Evolutionary conservation across 1,140 invertebrate species (phyloP).

Genomic region (Whitmania pigra): DNA sequence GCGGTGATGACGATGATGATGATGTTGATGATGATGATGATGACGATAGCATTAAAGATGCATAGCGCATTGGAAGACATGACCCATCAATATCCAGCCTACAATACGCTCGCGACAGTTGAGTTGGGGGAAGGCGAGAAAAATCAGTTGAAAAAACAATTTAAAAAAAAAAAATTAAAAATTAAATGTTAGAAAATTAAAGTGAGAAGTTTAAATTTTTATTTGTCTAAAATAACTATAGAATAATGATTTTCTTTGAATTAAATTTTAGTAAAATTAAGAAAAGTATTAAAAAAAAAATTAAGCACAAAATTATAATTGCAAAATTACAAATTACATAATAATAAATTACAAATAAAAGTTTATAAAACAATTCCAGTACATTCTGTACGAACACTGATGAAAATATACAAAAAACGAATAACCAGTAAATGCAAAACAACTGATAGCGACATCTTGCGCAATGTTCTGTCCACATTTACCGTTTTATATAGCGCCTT

Average conservation of each 20-base stretch:
- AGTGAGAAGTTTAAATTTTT: background rate
- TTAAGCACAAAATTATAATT: too few species aligned
- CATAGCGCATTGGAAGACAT: background rate
- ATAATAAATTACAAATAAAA: too few species aligned
- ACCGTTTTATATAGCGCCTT: too few species aligned
- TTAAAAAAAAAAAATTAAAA: background rate
- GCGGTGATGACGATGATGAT: background rate
- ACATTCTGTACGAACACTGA: too few species aligned
- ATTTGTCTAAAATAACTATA: background rate
- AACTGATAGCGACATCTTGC: too few species aligned
- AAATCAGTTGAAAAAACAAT: background rate
- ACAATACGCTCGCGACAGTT: background rate
- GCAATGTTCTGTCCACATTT: too few species aligned
- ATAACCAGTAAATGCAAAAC: too few species aligned
- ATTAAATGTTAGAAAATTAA: background rate
- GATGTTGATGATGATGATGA: background rate
- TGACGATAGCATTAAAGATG: background rate
- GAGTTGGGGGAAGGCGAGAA: background rate
- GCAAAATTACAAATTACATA: too few species aligned
- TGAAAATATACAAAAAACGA: too few species aligned
- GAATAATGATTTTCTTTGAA: background rate
- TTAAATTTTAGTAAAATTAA: too few species aligned
- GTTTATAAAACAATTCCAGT: too few species aligned
- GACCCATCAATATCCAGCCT: background rate
- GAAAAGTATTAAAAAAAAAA: background rate